A percentile compares a stretch with the other conserved stretches of the same genome.
These are phyloP conservation scores for Helobdella robusta DNA, from an alignment of 2,888 invertebrate genomes.

Conservation along the genomic window DNA sequence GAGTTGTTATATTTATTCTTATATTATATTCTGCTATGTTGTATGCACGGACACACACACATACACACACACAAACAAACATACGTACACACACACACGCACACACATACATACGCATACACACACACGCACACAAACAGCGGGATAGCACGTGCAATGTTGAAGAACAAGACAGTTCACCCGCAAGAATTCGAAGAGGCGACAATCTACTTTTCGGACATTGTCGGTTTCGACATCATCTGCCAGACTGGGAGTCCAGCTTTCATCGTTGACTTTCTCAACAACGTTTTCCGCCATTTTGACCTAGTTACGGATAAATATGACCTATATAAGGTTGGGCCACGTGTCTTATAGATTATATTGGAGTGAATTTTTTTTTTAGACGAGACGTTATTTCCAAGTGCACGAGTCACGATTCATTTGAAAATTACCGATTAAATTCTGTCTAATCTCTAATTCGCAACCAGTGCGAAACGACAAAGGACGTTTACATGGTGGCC, in stretches of 20 bases:
- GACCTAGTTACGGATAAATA: constrained; percentile 28
- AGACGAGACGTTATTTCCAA: no score
- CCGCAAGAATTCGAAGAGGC: constrained; percentile 26
- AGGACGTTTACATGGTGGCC: constrained; percentile 28
- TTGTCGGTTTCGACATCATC: constrained; percentile 31
- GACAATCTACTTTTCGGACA: constrained; percentile 31
- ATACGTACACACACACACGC: not conserved
- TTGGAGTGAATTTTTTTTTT: no score
- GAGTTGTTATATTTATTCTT: no score
- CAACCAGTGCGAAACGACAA: constrained; percentile 23
- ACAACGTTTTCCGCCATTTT: constrained; percentile 24
- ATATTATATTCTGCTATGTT: no score
- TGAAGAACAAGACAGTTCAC: constrained; percentile 15
- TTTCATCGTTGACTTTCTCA: constrained; percentile 24
- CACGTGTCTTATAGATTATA: not conserved
- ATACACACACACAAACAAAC: no score
- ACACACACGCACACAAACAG: constrained; percentile 14
- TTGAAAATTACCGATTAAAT: not conserved
- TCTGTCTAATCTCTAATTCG: not conserved
- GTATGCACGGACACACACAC: no score
- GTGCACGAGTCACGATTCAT: not conserved
- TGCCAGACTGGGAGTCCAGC: constrained; percentile 22
- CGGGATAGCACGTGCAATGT: constrained; percentile 17
- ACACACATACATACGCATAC: not conserved
- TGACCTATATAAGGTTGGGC: constrained; percentile 30